Evolutionary conservation across 2,797 vertebrate species (phyloP), one percentile per base, ranked within the genome.

Genomic region (Rhyacichthys aspro): DNA sequence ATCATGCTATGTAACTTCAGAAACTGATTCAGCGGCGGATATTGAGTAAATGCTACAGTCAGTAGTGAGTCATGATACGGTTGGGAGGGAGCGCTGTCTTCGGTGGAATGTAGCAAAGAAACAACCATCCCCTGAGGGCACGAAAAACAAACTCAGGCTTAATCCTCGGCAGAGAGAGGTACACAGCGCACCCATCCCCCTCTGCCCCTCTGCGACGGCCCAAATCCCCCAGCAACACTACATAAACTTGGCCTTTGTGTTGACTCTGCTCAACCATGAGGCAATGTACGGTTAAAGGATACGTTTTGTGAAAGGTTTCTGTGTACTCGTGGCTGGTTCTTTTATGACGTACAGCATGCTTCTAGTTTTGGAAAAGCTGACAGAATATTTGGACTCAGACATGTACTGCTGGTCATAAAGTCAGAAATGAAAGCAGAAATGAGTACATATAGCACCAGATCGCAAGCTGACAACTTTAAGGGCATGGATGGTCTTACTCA

Each of bases 61-160:
- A 67, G 81, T 80, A 76, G 72, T 90, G 90, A 86, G 67, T 90
- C 86, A 88, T 79, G 73, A 69, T 82, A 67, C 67, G 72, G 81
- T 75, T 32, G 53, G 76, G 67, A 70, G 67, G 76, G 73, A 76
- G 67, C 47, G 61, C 76, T 54, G 76, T 53, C 50, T 39, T 39
- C 63, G 70, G 65, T 63, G 82, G 76, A 88, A 88, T 88, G 84
- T 66, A 70, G 80, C 60, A 61, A 70, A 84, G 68, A 82, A 87
- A 86, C 79, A 85, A 76, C 55, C 67, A 63, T 39, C 59, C 74
- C 85, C 83, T 2, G 23, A 61, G 66, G 87, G 66, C 70, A 76
- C 50, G 58, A 69, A 88, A 82, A 88, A 83, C 76, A 78, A 8
- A 82, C 76, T 79, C 79, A 66, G 72, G 67, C 67, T 68, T 80